Evolutionary conservation across 1,140 invertebrate genomes (phyloP).

Genomic region (Diprion similis): DNA sequence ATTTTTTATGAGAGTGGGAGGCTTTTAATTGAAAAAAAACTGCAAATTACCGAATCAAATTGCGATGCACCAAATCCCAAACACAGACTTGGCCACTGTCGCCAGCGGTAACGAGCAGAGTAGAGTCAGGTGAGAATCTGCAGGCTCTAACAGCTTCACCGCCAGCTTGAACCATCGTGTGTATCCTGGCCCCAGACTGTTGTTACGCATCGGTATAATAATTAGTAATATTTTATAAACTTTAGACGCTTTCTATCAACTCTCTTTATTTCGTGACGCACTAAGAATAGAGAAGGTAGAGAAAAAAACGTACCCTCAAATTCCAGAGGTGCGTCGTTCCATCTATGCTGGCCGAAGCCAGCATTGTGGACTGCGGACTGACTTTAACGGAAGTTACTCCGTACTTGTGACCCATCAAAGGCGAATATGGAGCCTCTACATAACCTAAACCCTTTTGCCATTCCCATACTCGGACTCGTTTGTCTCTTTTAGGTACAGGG

Average conservation of each 20-base stretch:
- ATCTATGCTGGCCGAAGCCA: conserved; percentile 77
- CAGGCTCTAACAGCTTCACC: conserved; percentile 70
- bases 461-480: conserved; percentile 69
- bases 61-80: conserved; percentile 74
- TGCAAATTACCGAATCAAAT: conserved; percentile 64
- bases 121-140: conserved; percentile 72
- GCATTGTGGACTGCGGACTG: conserved; percentile 73
- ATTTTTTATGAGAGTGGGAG: neutral
- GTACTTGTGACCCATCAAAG: conserved; percentile 71
- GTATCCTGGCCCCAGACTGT: conserved; percentile 67
- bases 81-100: conserved; percentile 78
- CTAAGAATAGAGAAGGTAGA: neutral
- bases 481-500: conserved; percentile 62
- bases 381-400: conserved; percentile 72
- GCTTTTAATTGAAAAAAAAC: neutral
- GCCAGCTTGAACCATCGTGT: conserved; percentile 70
- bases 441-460: conserved; percentile 67
- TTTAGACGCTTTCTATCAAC: too few species aligned
- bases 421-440: conserved; percentile 64
- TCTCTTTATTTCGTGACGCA: too few species aligned
- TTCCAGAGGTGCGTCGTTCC: conserved; percentile 78
- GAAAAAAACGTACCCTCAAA: conserved; percentile 46
- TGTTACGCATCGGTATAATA: conserved; percentile 1
- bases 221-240: neutral
- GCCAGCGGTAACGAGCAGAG: conserved; percentile 72